phyloP scores from a whole-genome alignment of 53 echinoderm and acorn worm genomes.

The Pentamera pediparva region DNA sequence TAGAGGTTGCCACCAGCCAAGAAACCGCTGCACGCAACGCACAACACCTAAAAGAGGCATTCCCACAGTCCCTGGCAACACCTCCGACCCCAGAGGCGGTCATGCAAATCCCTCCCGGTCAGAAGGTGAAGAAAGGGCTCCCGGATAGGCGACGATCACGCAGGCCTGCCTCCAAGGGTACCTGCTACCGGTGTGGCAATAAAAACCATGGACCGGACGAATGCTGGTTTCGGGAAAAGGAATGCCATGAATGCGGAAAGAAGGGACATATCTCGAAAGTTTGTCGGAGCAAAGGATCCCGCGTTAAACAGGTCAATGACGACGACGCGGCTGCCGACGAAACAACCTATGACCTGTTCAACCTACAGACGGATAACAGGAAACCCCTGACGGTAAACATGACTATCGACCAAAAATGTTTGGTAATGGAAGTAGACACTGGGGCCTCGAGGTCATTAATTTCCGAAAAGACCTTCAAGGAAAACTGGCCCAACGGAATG shows the following conservation, averaged over 20 bases:
- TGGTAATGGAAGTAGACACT: conserved; percentile 34
- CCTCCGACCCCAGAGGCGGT: background rate
- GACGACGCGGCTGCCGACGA: background rate
- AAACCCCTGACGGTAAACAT: background rate
- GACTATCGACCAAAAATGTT: background rate
- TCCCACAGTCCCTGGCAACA: background rate
- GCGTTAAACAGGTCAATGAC: background rate
- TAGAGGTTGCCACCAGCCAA: conserved; percentile 15
- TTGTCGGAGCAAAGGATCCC: background rate
- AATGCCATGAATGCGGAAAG: conserved; percentile 29
- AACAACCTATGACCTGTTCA: background rate
- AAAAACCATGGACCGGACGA: conserved; percentile 16
- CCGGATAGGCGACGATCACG: too few species aligned
- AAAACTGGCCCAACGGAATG: background rate
- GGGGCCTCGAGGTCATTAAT: conserved; percentile 23
- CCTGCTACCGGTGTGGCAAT: conserved; percentile 35
- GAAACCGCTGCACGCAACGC: conserved; percentile 28
- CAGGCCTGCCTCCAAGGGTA: background rate
- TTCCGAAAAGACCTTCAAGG: background rate
- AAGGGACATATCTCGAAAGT: conserved; percentile 21
- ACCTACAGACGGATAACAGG: background rate
- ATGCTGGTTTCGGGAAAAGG: background rate
- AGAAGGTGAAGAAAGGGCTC: background rate
- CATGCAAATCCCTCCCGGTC: background rate
- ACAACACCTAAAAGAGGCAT: conserved; percentile 7